Conservation (phyloP, 2,888 invertebrate species). For the Drosophila flavopinicola region DNA sequence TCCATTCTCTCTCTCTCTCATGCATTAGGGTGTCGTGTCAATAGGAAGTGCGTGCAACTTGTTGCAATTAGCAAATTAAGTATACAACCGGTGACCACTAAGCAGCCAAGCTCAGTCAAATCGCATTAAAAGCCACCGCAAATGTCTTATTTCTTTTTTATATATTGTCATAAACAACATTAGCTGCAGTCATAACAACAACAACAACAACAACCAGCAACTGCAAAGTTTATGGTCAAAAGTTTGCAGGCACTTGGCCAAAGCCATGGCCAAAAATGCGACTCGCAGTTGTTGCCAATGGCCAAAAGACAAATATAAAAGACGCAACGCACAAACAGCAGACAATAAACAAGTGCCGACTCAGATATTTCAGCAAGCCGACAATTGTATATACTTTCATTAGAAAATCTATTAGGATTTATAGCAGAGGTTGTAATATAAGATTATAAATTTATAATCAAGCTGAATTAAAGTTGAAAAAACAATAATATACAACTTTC, state of each 20-base stretch:
- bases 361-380: background rate
- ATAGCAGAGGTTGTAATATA: background rate
- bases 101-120: slow-evolving; percentile 26
- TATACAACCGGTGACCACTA: slow-evolving; percentile 51
- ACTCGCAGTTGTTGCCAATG: slow-evolving; percentile 32
- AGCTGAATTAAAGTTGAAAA: too few relatives aligned
- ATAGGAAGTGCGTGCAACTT: slow-evolving; percentile 56
- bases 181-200: slow-evolving; percentile 19
- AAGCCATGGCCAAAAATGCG: slow-evolving; percentile 65
- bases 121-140: slow-evolving; percentile 30
- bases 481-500: too few relatives aligned
- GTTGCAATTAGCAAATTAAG: slow-evolving; percentile 66
- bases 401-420: too few relatives aligned
- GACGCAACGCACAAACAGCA: slow-evolving; percentile 11
- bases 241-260: slow-evolving; percentile 51
- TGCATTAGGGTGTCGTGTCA: slow-evolving; percentile 17
- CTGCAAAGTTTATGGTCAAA: slow-evolving; percentile 59
- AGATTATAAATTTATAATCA: too few relatives aligned
- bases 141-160: slow-evolving; percentile 28
- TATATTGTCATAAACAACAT: slow-evolving; percentile 19
- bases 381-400: slow-evolving; percentile 11
- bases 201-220: slow-evolving; percentile 25
- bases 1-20: too few relatives aligned
- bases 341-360: slow-evolving; percentile 16
- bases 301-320: slow-evolving; percentile 23